Conservation (phyloP, 2,888 invertebrate genomes). For the Diplolepis rosae region DNA sequence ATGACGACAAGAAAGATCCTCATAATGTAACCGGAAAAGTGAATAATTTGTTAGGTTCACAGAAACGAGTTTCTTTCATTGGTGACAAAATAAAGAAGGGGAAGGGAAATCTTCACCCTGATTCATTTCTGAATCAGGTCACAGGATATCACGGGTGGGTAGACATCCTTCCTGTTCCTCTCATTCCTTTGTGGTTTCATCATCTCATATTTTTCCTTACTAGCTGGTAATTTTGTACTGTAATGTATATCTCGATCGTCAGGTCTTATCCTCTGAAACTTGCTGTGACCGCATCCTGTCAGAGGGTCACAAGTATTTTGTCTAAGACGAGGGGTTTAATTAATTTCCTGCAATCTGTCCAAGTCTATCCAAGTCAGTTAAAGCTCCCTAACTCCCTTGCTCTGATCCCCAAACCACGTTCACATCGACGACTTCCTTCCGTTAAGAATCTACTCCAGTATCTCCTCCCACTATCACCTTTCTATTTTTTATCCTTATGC, state of each 20-base stretch:
- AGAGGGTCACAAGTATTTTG: slow-evolving; percentile 47
- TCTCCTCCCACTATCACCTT: not conserved
- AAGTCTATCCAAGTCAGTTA: slow-evolving; percentile 28
- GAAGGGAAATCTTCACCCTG: not conserved
- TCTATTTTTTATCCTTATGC: not conserved
- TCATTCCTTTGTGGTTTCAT: slow-evolving; percentile 29
- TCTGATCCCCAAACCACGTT: not conserved
- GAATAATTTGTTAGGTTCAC: not conserved
- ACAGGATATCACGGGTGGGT: slow-evolving; percentile 61
- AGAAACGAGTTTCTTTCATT: not conserved
- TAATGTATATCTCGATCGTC: slow-evolving; percentile 24
- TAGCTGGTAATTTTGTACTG: slow-evolving; percentile 46
- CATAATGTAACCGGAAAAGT: not conserved
- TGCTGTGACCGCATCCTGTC: slow-evolving; percentile 57
- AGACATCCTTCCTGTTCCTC: slow-evolving; percentile 58
- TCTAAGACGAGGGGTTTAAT: slow-evolving; percentile 50
- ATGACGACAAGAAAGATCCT: not conserved
- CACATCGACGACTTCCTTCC: slow-evolving; percentile 24
- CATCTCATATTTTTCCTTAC: slow-evolving; percentile 45
- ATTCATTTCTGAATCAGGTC: slow-evolving; percentile 36
- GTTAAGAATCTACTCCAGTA: not conserved
- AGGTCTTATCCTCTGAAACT: not conserved
- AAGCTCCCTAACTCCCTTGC: not conserved
- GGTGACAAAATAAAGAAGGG: not conserved
- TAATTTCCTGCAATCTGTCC: slow-evolving; percentile 54